A percentile compares a stretch with the other conserved stretches of the same genome.
Conservation (phyloP, 2,888 invertebrate species). For the Diloba caeruleocephala region DNA sequence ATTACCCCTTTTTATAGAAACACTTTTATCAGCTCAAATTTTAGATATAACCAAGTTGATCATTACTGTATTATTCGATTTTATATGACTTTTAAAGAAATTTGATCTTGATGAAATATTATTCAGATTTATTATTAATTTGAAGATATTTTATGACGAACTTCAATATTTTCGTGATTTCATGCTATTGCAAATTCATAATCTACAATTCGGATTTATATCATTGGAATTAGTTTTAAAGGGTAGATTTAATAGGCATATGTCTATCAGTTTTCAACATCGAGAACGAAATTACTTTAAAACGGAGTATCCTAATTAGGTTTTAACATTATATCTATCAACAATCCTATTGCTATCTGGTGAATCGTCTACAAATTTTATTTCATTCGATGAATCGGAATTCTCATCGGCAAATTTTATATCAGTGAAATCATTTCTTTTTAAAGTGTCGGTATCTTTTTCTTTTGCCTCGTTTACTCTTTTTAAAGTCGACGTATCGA, state of each 20-base stretch:
- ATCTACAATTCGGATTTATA: not conserved
- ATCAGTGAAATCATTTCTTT: slow-evolving; percentile 90
- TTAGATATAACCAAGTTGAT: not conserved
- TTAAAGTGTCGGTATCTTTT: slow-evolving; percentile 86
- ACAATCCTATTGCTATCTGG: slow-evolving; percentile 82
- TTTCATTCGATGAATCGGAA: slow-evolving; percentile 88
- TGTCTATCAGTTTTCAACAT: slow-evolving; percentile 43
- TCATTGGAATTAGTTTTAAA: slow-evolving; percentile 19
- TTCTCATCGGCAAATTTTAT: slow-evolving; percentile 93
- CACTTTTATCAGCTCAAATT: not conserved
- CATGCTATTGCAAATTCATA: no score
- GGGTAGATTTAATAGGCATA: slow-evolving; percentile 27
- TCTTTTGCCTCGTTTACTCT: slow-evolving; percentile 91
- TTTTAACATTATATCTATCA: slow-evolving; percentile 80
- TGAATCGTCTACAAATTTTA: slow-evolving; percentile 84
- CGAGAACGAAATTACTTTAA: slow-evolving; percentile 30
- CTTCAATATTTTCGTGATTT: no score
- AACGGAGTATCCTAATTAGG: slow-evolving; percentile 56
- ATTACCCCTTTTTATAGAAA: slow-evolving; percentile 36
- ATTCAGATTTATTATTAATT: no score
- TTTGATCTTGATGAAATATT: no score
- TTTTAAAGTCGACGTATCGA: slow-evolving; percentile 84
- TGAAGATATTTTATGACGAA: no score
- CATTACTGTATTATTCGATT: not conserved
- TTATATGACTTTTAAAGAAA: not conserved